Conservation (phyloP, 2,113 vertebrate genomes). For the Chauna torquata region DNA sequence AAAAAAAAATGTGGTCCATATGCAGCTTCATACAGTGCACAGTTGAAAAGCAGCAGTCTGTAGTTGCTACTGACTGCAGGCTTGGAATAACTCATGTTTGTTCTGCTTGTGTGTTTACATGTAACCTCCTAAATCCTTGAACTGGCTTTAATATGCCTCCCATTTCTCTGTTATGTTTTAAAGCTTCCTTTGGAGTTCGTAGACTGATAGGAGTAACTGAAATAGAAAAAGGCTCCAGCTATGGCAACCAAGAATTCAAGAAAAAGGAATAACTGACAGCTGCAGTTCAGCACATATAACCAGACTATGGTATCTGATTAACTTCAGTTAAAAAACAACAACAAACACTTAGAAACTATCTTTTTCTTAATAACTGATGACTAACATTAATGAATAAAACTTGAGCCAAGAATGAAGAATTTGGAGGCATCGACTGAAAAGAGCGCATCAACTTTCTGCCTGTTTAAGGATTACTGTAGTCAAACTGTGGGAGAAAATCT, state of each 20-base stretch:
- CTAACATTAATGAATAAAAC: constrained; percentile 82
- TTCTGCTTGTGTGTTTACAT: not conserved
- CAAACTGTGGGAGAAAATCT: constrained; percentile 48
- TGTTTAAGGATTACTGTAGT: constrained; percentile 51
- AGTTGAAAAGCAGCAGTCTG: not conserved
- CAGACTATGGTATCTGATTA: constrained; percentile 71
- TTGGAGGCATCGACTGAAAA: constrained; percentile 58
- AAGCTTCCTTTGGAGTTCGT: constrained; percentile 95
- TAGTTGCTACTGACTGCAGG: not conserved
- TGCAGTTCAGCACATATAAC: constrained; percentile 48
- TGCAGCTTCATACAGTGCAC: rapidly evolving
- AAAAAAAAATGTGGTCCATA: not conserved
- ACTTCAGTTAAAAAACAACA: constrained; percentile 74
- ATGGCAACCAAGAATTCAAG: constrained; percentile 93
- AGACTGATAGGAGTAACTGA: constrained; percentile 97
- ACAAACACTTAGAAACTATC: constrained; percentile 80
- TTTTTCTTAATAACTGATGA: constrained; percentile 84
- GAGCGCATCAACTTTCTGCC: constrained; percentile 41
- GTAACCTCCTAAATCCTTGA: not conserved
- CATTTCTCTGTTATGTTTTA: constrained; percentile 43
- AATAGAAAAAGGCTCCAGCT: constrained; percentile 97
- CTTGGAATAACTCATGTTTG: not conserved
- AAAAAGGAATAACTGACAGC: constrained; percentile 86
- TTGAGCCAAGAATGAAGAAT: constrained; percentile 79
- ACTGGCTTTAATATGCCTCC: not conserved